Conservation (phyloP, 2,797 vertebrate species). For the Bufotes viridis region DNA sequence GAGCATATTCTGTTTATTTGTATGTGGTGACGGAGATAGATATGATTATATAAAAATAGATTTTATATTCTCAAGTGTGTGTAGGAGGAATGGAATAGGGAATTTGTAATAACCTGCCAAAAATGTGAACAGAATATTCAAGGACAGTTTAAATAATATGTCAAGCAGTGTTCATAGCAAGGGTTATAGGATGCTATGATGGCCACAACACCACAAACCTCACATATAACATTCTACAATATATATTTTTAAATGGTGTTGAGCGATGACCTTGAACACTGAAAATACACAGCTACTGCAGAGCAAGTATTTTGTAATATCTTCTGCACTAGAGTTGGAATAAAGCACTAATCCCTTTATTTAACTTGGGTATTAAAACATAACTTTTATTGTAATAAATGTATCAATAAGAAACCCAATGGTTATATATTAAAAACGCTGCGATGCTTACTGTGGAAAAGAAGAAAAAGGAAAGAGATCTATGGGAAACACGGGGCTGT, state of each 20-base stretch:
- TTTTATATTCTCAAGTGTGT: background rate
- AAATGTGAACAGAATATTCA: conserved; percentile 6
- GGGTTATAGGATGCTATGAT: background rate
- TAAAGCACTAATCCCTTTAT: too few species aligned
- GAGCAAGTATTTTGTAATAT: too few species aligned
- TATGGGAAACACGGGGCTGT: too few species aligned
- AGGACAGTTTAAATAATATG: background rate
- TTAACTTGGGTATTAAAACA: too few species aligned
- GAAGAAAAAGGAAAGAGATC: too few species aligned
- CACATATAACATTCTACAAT: background rate
- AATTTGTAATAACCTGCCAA: conserved; percentile 14
- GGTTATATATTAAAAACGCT: too few species aligned
- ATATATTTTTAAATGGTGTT: background rate
- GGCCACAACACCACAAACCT: background rate
- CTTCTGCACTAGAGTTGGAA: background rate
- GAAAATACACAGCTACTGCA: background rate
- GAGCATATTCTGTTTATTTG: conserved; percentile 11
- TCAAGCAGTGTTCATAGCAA: background rate
- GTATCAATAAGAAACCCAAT: too few species aligned
- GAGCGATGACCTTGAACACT: background rate
- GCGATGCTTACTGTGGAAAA: too few species aligned
- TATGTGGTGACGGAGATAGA: background rate
- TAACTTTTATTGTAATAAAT: too few species aligned
- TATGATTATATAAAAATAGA: conserved; percentile 21
- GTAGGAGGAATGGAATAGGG: conserved; percentile 9